Evolutionary conservation across 92 coral and sea anemone genomes (phyloP).

Genomic region (Pocillopora meandrina): DNA sequence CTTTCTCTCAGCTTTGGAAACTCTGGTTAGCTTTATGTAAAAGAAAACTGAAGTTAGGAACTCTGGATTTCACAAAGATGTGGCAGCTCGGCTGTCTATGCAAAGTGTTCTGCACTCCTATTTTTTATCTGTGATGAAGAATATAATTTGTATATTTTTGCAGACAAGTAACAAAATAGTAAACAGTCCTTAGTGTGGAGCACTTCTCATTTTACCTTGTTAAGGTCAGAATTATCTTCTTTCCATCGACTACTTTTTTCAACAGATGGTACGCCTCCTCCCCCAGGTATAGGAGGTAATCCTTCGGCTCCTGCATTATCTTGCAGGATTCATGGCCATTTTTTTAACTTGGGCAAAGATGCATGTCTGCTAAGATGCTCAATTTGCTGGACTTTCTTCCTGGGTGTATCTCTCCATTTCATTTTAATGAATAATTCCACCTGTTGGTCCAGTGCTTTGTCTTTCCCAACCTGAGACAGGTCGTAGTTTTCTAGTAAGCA

Average conservation of each 20-base stretch:
- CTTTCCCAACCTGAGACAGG: background rate
- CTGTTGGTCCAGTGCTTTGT: conserved; percentile 5
- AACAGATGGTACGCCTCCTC: background rate
- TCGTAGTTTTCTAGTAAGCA: background rate
- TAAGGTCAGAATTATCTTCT: background rate
- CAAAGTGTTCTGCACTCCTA: no score
- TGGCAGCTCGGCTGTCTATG: no score
- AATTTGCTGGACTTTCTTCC: conserved; percentile 11
- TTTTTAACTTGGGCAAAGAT: conserved; percentile 1
- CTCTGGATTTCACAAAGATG: no score
- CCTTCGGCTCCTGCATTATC: background rate
- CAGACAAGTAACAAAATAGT: no score
- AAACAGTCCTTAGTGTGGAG: background rate
- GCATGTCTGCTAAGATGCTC: background rate
- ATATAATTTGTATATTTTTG: no score
- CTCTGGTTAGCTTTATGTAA: no score
- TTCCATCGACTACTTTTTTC: background rate
- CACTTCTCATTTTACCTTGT: background rate
- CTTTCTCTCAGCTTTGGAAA: no score
- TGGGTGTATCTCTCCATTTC: background rate
- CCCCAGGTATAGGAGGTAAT: conserved; percentile 1
- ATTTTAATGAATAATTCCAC: background rate
- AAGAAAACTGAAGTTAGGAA: no score
- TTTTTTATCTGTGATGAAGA: background rate
- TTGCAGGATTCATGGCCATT: background rate